These are phyloP conservation scores for Pilophorus perplexus DNA, from an alignment of 2,888 invertebrate species.

Conservation along the genomic window DNA sequence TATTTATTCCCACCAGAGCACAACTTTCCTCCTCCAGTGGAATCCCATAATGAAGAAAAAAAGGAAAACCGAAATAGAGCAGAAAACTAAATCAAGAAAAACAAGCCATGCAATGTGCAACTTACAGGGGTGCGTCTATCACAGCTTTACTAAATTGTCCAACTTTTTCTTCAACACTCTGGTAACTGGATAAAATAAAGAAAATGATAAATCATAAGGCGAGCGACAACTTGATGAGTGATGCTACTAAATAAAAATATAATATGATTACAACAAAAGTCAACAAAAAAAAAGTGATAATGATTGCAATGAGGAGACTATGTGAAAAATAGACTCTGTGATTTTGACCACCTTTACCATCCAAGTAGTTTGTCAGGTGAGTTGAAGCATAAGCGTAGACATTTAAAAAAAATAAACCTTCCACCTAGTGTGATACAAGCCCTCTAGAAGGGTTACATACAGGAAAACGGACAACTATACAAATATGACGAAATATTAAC, in stretches of 20 bases:
- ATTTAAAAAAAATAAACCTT: no score
- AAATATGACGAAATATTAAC: not conserved
- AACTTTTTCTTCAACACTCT: slow-evolving; percentile 79
- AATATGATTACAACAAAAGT: not conserved
- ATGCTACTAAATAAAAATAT: not conserved
- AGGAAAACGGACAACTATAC: no score
- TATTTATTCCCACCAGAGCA: no score
- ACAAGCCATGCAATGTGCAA: slow-evolving; percentile 33
- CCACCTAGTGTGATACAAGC: no score
- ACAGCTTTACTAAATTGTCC: slow-evolving; percentile 79
- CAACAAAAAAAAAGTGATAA: not conserved
- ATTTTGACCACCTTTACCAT: no score
- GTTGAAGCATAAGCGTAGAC: no score
- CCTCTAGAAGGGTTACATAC: no score
- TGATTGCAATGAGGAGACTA: not conserved
- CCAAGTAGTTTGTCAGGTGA: no score
- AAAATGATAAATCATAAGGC: slow-evolving; percentile 19
- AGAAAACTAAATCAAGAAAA: slow-evolving; percentile 10
- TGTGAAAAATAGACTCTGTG: not conserved
- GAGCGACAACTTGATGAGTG: not conserved
- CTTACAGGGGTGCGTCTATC: slow-evolving; percentile 82
- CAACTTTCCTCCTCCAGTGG: no score
- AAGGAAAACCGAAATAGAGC: no score
- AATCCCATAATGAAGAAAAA: no score
- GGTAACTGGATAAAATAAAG: slow-evolving; percentile 62